Percentiles rank a stretch among this genome's conserved stretches.
Conservation (phyloP, 2,113 vertebrate genomes). For the Eupsittula cactorum region DNA sequence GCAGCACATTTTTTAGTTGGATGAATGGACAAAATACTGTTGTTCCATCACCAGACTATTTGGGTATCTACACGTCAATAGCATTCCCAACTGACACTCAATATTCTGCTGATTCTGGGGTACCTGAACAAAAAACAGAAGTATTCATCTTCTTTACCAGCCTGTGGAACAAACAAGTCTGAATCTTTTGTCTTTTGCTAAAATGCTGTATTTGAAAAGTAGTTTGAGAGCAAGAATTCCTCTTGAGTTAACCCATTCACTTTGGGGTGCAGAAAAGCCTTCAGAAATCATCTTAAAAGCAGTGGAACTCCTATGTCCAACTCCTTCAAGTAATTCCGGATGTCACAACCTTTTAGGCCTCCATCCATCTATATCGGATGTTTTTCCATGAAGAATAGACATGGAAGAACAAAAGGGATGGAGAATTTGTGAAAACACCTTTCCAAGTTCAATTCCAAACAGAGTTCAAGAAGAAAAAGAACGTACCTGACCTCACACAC, state of each 20-base stretch:
- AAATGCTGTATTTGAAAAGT: background rate
- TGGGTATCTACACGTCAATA: background rate
- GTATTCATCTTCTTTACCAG: background rate
- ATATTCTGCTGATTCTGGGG: background rate
- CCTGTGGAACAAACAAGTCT: background rate
- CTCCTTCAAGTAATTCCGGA: background rate
- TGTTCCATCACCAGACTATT: background rate
- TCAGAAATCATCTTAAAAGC: background rate
- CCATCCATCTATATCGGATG: fast-evolving
- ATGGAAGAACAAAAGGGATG: background rate
- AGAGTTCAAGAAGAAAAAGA: background rate
- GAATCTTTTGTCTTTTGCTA: background rate
- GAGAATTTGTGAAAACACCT: background rate
- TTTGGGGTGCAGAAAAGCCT: background rate
- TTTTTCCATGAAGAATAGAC: background rate
- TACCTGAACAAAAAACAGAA: background rate
- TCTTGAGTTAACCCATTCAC: background rate
- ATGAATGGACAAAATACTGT: background rate
- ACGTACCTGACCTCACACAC: fast-evolving
- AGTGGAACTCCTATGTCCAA: background rate
- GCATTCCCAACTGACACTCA: background rate
- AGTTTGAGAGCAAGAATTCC: background rate
- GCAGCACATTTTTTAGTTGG: fast-evolving
- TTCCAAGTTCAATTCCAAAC: background rate
- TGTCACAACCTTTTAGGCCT: background rate